Evolutionary conservation across 1,140 invertebrate species (phyloP).

Genomic region (Drosophila eugracilis): DNA sequence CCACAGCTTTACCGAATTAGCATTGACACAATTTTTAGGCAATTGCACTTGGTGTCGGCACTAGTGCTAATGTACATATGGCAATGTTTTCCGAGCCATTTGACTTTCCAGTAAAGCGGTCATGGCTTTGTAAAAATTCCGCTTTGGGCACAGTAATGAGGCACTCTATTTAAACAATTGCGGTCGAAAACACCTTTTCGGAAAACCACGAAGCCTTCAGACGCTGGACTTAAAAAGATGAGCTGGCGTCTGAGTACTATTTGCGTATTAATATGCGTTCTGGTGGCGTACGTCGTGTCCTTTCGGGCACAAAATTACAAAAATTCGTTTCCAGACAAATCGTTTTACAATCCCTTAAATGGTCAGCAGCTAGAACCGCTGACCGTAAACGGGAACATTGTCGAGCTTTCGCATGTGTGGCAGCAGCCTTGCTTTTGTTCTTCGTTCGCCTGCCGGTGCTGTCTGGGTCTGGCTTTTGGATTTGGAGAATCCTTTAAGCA

Average conservation of each 20-base stretch:
- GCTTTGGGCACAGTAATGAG: slow-evolving; percentile 32
- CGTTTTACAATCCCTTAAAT: slow-evolving; percentile 39
- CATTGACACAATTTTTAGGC: slow-evolving; percentile 66
- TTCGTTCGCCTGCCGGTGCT: slow-evolving; percentile 59
- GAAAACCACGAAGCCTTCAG: slow-evolving; percentile 27
- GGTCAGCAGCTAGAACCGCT: slow-evolving; percentile 33
- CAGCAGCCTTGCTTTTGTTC: slow-evolving; percentile 53
- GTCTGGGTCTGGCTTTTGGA: slow-evolving; percentile 53
- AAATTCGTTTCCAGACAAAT: no score
- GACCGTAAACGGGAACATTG: slow-evolving; percentile 45
- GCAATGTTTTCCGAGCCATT: slow-evolving; percentile 67
- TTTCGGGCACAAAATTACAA: slow-evolving; percentile 42
- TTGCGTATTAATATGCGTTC: slow-evolving; percentile 27
- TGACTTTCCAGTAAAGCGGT: slow-evolving; percentile 19
- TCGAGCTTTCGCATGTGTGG: slow-evolving; percentile 58
- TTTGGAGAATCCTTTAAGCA: slow-evolving; percentile 27
- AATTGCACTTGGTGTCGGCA: slow-evolving; percentile 8
- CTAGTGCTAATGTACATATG: no score
- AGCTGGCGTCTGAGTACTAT: slow-evolving; percentile 1
- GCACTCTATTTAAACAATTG: slow-evolving; percentile 75
- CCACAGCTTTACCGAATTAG: slow-evolving; percentile 40
- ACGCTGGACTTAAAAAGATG: slow-evolving; percentile 40
- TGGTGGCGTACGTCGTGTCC: background rate
- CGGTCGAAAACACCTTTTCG: slow-evolving; percentile 46
- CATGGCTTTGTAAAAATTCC: slow-evolving; percentile 23